Evolutionary conservation across 2,113 vertebrate species (phyloP), one percentile per base, ranked within the genome.

Genomic region (Sturnus vulgaris): DNA sequence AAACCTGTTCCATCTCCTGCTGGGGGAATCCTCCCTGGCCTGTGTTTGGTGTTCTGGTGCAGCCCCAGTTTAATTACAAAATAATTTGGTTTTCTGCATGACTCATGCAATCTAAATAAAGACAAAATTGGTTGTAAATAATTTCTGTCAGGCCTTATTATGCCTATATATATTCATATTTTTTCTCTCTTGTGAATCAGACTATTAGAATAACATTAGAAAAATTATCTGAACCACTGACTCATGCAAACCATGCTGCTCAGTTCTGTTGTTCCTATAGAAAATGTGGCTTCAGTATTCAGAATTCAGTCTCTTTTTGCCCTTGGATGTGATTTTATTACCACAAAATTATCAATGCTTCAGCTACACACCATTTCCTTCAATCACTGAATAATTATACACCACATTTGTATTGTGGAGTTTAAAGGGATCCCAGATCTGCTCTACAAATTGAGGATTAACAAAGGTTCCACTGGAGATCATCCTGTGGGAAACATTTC

Each of bases 181-280:
- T 78, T 71, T 81, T 24, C 39, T 63, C 42, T 78, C 68, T 88
- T 37, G 39, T 92, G 88, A 90, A 93, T 93, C 92, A 94, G 68
- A 40, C 64, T 75, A 90, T 93, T 90, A 94, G 72, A 95, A 73
- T 68, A 60, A 92, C 47, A 82, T 89, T 71, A 89, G 72, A 79
- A 60, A 84, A 94, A 87, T 84, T 92, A 94, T 71, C 87, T 91
- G 78, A 93, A 79, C 60, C 81, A 93, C 88, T 86, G 92, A 96
- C 11, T 97, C 92, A 89, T 79, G 40, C 77, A 94, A 92, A 80
- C 13, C 57, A 39, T 83, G 86, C 44, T 78, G 49, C 64, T 92
- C 53, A 90, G 66, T 44, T 92, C 76, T 88, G 49, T 68, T 81
- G 69, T 53, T 92, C 47, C 64, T 47, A 47, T 47, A 88, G 56